Base-by-base conservation (phyloP, 1,140 invertebrate species). In the Drosophila lowei region DNA sequence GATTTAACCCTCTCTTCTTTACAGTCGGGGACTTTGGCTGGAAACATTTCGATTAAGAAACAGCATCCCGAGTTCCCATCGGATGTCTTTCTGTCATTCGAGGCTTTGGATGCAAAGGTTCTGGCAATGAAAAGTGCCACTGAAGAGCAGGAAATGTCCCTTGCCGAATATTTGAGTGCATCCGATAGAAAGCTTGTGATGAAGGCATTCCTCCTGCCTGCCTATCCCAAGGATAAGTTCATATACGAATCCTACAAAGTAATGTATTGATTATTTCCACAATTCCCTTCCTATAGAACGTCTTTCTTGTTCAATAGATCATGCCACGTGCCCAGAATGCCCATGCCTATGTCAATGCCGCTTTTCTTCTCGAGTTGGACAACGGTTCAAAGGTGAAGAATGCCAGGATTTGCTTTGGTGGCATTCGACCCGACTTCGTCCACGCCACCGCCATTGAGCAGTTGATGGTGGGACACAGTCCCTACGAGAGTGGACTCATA, bases 251-350 rank as follows among this genome's bases (percentile, higher is more conserved):
- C 73, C 48, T 93, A 91, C 48, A 88, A 96, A 95, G 94, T 97
- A 74, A 23, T 28, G 0, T 8, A 2, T 1, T 15, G 23, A 25
- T 6, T 25, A 5, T 6, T 0, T 11, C 3, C 1, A 2, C 0
- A 6, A 11, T 30, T 34, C 9, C 11, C 16, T 13, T 4, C 43
- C 16, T 2, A 2, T 9, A 8, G 13, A 30, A 23, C 1, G 4
- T n/a, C 16, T 5, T 16, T 1, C 8, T 21, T 38, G 67, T 6
- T 13, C 4, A 1, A 7, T 25, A 90, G 84, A 90, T 91, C 18
- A 96, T 96, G 94, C 94, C 95, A 0, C 93, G 96, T 61, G 94
- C 94, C 3, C 95, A 96, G 92, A 97, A 97, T 90, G 94, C 96
- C 0, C 96, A 97, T 85, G 96, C 96, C 0, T 94, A 95, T 75